Base-by-base conservation (phyloP, 2,797 vertebrate genomes). In the Atherinosoma microstoma region DNA sequence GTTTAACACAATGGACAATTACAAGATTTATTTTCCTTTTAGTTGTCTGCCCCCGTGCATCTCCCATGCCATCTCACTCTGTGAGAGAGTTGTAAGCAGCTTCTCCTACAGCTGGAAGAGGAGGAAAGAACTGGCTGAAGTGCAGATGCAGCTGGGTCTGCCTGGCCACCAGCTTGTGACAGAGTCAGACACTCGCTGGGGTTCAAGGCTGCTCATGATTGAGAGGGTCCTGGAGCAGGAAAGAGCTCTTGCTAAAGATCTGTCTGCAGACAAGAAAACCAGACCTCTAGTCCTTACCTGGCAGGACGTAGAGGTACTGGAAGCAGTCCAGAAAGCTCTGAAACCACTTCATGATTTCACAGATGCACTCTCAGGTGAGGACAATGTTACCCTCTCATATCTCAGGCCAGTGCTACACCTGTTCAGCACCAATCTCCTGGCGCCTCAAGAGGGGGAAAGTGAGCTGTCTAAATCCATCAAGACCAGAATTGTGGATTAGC, bases 321-420 rank as follows among this genome's bases (percentile, higher is more conserved):
- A 64, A 4, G 12, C 45, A 51, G 15, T 35, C 9, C 3, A 78
- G n/a, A 80, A 74, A 3, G 45, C 35, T 22, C 76, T 78, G 51
- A 87, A 80, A 76, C 75, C 82, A 6, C 62, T 81, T n/a, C 61
- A 68, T 32, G 77, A 77, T 53, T 74, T 84, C 6, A 75, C 70
- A 0, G 71, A 73, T 10, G 77, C 80, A 22, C 24, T 84, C 79
- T 84, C 79, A 38, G 79, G 59, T 2, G 75, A 80, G 35, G 63
- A 69, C 7, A 75, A 71, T 9, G 65, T 83, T 13, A 87, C 69
- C n/a, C 56, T 77, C 0, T 83, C 82, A 49, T 75, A 75, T 57
- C 58, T 81, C 38, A 84, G 34, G 61, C 78, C 76, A 78, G 73
- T 75, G 47, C 59, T 84, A 2, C 57, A 81, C 54, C 76, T 84